Percentiles rank a stretch among this genome's conserved stretches.
Conservation (phyloP, 2,888 invertebrate genomes). For the Dryomyza anilis region DNA sequence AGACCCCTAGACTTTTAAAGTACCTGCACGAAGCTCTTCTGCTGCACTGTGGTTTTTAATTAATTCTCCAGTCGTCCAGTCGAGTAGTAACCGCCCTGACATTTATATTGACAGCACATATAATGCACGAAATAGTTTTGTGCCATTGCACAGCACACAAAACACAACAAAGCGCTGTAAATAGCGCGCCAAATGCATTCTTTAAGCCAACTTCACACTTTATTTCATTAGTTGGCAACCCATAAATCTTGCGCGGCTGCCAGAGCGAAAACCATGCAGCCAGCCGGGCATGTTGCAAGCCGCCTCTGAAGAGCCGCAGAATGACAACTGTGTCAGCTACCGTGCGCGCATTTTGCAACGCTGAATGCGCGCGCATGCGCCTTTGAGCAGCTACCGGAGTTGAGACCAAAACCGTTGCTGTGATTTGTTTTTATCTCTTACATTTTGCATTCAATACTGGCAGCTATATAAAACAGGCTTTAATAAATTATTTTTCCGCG, state of each 20-base stretch:
- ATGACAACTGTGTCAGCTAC: constrained; percentile 61
- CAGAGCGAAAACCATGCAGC: constrained; percentile 24
- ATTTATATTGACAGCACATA: constrained; percentile 55
- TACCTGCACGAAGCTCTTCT: neutral
- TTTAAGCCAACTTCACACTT: constrained; percentile 36
- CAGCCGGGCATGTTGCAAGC: constrained; percentile 29
- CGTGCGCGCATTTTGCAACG: constrained; percentile 39
- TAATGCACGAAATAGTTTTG: constrained; percentile 46
- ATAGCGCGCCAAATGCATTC: constrained; percentile 29
- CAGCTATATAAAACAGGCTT: neutral
- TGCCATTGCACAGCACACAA: constrained; percentile 12
- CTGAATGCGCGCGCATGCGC: constrained; percentile 13
- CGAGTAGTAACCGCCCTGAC: constrained; percentile 35
- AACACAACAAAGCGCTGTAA: constrained; percentile 19
- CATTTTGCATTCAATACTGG: neutral
- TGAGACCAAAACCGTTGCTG: neutral
- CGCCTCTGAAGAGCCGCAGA: constrained; percentile 39
- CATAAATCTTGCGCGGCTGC: constrained; percentile 27
- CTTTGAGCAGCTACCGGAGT: constrained; percentile 35
- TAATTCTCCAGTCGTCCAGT: neutral
- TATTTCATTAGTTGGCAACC: constrained; percentile 34
- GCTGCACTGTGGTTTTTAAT: neutral
- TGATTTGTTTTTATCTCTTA: neutral
- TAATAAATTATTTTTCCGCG: constrained; percentile 53
- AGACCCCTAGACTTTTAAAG: too few relatives aligned